A percentile compares a stretch with the other conserved stretches of the same genome.
phyloP scores from a whole-genome alignment of 2,888 invertebrate genomes.

The Amiota communis region DNA sequence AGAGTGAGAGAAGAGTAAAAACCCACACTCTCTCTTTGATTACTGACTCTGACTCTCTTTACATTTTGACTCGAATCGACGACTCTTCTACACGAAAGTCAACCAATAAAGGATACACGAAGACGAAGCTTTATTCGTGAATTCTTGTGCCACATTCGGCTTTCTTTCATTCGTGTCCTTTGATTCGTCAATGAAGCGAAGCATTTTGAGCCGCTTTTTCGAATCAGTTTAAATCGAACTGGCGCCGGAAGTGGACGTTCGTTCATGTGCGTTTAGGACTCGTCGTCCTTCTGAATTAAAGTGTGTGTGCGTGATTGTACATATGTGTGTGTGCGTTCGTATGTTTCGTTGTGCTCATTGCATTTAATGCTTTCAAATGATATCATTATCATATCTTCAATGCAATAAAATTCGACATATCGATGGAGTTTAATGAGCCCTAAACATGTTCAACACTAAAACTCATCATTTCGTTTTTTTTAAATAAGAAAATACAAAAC shows the following conservation, averaged over 20 bases:
- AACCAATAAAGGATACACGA: constrained; percentile 6
- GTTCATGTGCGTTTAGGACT: constrained; percentile 12
- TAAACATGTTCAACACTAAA: background rate
- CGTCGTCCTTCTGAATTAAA: background rate
- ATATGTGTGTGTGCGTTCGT: background rate
- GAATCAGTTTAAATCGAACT: constrained; percentile 64
- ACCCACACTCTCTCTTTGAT: background rate
- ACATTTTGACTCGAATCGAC: background rate
- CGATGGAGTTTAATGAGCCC: background rate
- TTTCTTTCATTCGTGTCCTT: background rate
- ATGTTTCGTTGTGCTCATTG: background rate
- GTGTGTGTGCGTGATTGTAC: background rate
- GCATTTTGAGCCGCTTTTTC: constrained; percentile 35
- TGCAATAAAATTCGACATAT: constrained; percentile 5
- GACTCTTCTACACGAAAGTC: background rate
- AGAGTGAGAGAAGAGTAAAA: background rate
- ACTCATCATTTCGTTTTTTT: background rate
- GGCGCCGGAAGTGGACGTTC: constrained; percentile 68
- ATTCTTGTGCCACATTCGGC: constrained; percentile 6
- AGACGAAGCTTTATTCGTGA: background rate
- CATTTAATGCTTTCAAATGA: background rate
- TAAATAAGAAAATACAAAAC: background rate
- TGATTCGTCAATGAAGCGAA: constrained; percentile 57
- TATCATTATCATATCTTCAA: background rate
- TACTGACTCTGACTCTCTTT: background rate